phyloP scores from a whole-genome alignment of 2,888 invertebrate species.

The Ferrisia virgata region DNA sequence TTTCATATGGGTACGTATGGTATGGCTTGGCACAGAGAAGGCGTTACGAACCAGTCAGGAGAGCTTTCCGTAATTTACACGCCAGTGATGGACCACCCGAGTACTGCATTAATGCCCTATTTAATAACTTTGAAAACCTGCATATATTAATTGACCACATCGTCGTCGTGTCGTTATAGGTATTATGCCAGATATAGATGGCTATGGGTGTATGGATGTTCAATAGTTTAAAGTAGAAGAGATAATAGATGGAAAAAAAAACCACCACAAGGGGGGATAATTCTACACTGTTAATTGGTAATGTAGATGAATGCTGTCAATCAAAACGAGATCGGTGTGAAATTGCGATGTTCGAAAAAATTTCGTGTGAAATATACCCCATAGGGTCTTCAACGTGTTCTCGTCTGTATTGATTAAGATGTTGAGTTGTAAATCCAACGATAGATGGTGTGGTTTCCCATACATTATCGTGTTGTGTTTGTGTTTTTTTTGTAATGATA shows the following conservation, averaged over 20 bases:
- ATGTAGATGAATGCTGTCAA: neutral
- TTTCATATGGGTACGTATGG: neutral
- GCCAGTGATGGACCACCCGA: slow-evolving; percentile 34
- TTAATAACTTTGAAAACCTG: slow-evolving; percentile 22
- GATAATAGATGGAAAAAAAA: neutral
- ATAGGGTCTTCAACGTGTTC: neutral
- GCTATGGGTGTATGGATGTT: too few species aligned
- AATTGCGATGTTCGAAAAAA: neutral
- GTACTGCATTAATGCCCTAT: slow-evolving; percentile 36
- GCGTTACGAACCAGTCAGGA: slow-evolving; percentile 37
- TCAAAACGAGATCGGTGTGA: neutral
- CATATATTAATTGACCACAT: neutral
- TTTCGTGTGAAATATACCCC: neutral
- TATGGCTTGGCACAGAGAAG: slow-evolving; percentile 28
- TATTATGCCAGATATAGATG: too few species aligned
- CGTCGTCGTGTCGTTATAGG: neutral
- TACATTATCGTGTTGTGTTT: too few species aligned
- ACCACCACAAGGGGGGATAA: neutral
- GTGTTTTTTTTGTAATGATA: too few species aligned
- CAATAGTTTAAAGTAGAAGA: too few species aligned
- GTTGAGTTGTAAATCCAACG: too few species aligned
- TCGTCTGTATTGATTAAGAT: too few species aligned
- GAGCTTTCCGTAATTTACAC: slow-evolving; percentile 40
- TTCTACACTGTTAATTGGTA: neutral
- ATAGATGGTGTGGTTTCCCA: too few species aligned